A percentile compares a stretch with the other conserved stretches of the same genome.
Evolutionary conservation across 2,113 vertebrate genomes (phyloP).

Genomic region (Aldabrachelys gigantea): DNA sequence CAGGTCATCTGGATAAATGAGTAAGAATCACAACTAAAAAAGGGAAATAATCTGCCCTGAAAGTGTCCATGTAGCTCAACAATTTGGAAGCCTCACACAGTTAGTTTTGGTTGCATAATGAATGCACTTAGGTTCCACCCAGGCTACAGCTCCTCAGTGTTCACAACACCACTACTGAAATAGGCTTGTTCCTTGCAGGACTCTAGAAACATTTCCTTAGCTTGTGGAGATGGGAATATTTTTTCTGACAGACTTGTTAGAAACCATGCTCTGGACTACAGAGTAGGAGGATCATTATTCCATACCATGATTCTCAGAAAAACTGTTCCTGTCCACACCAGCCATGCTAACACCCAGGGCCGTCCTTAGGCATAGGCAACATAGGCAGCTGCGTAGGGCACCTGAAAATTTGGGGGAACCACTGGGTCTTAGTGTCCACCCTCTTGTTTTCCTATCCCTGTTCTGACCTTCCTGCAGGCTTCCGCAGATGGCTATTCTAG

Average conservation of each 20-base stretch:
- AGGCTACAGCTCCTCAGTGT: neutral
- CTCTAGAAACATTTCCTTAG: neutral
- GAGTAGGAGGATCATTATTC: neutral
- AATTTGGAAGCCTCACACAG: conserved; percentile 39
- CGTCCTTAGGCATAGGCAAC: too few relatives aligned
- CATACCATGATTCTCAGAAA: neutral
- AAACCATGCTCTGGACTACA: neutral
- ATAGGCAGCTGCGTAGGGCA: too few relatives aligned
- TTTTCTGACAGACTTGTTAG: neutral
- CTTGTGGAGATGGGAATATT: neutral
- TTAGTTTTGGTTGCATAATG: neutral
- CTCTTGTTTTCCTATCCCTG: too few relatives aligned
- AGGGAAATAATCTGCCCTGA: neutral
- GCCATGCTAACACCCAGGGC: neutral
- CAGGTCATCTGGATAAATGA: conserved; percentile 19
- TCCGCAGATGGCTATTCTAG: too few relatives aligned
- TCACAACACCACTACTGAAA: neutral
- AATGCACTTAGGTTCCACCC: neutral
- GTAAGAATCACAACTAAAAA: conserved; percentile 29
- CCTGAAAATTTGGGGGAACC: too few relatives aligned
- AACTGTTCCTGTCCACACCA: neutral
- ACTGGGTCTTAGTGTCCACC: too few relatives aligned
- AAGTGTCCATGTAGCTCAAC: neutral
- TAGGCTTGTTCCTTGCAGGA: neutral
- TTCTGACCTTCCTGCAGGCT: too few relatives aligned